Conservation (phyloP, 1,140 invertebrate genomes). For the Trinorchestia longiramus region DNA sequence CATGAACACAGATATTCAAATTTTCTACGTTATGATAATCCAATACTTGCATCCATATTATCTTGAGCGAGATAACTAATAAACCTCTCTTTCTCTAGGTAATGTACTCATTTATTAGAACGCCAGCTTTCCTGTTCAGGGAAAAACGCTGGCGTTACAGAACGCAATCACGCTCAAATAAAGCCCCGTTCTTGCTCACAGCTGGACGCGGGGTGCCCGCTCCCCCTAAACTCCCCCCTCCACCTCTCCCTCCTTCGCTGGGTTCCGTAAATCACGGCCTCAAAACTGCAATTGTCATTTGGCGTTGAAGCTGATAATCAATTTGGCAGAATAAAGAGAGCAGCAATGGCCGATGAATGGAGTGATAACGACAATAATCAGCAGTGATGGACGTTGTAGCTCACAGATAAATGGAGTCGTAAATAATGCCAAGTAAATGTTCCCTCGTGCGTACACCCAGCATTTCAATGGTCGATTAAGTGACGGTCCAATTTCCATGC, state of each 20-base stretch:
- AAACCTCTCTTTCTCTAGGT: too few relatives aligned
- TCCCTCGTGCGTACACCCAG: neutral
- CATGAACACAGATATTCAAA: too few relatives aligned
- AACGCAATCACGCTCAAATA: too few relatives aligned
- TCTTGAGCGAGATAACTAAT: too few relatives aligned
- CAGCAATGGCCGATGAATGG: neutral
- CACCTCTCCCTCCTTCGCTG: neutral
- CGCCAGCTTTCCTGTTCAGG: too few relatives aligned
- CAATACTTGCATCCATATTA: too few relatives aligned
- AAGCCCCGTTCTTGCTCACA: too few relatives aligned
- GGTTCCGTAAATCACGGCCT: neutral
- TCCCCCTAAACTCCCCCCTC: neutral
- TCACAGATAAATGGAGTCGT: neutral
- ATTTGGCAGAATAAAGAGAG: constrained; percentile 22
- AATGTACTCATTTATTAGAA: too few relatives aligned
- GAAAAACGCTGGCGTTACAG: too few relatives aligned
- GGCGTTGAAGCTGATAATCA: neutral
- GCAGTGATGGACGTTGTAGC: constrained; percentile 12
- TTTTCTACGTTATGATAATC: too few relatives aligned
- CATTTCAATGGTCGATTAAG: constrained; percentile 37
- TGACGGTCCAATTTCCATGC: neutral
- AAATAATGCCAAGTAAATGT: neutral
- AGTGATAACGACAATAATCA: constrained; percentile 29
- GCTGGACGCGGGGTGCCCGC: neutral
- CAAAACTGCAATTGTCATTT: neutral